These are phyloP conservation scores for Prunella strophiata DNA, from an alignment of 2,797 vertebrate species.

Conservation along the genomic window DNA sequence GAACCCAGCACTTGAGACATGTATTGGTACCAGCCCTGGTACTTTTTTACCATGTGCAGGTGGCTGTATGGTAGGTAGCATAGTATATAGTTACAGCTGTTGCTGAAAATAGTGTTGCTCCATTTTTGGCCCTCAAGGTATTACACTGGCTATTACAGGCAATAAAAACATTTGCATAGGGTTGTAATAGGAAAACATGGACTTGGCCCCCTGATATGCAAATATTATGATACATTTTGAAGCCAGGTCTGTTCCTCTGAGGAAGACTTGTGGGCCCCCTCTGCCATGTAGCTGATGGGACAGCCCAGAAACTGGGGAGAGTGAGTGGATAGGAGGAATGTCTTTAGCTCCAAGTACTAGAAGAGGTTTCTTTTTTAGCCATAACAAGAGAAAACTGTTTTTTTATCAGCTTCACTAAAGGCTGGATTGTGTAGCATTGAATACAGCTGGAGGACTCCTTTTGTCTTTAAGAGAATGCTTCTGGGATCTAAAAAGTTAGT, in stretches of 20 bases:
- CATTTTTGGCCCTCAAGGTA: background rate
- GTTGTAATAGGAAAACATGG: background rate
- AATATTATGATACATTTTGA: background rate
- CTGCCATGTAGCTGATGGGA: background rate
- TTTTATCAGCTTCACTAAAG: background rate
- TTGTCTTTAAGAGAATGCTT: background rate
- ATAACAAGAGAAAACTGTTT: background rate
- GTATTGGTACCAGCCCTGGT: background rate
- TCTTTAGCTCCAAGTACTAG: background rate
- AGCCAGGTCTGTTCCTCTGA: background rate
- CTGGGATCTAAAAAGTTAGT: background rate
- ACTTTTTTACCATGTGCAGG: accelerated
- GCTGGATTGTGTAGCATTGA: background rate
- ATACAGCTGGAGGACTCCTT: background rate
- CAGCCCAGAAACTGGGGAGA: background rate
- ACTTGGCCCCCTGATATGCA: background rate
- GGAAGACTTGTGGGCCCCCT: background rate
- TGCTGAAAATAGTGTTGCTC: background rate
- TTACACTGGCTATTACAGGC: background rate
- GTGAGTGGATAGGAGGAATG: background rate
- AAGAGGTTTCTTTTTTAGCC: background rate
- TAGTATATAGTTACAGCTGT: background rate
- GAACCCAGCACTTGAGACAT: background rate
- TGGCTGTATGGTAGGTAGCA: background rate
- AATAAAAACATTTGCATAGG: background rate